Evolutionary conservation across 2,797 vertebrate genomes (phyloP).

Genomic region (Sebastes dallii): DNA sequence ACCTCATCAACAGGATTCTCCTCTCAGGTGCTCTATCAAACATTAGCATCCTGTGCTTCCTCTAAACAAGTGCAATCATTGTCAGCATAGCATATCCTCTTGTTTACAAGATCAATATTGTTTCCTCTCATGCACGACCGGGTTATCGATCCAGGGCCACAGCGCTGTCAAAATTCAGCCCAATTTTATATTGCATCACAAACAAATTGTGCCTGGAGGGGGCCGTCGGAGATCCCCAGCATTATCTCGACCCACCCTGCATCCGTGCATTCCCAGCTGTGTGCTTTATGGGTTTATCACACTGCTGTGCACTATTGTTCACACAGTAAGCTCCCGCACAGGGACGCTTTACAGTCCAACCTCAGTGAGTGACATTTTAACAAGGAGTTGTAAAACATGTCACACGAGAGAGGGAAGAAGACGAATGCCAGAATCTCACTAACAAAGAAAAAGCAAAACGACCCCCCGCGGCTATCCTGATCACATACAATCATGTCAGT

Average conservation of each 20-base stretch:
- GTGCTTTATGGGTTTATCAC: slow-evolving; percentile 68
- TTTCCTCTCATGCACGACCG: slow-evolving; percentile 31
- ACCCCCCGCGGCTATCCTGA: slow-evolving; percentile 57
- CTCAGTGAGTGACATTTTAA: slow-evolving; percentile 76
- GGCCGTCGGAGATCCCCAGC: slow-evolving; percentile 18
- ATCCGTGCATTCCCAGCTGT: slow-evolving; percentile 44
- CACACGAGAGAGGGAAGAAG: slow-evolving; percentile 43
- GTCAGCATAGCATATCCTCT: slow-evolving; percentile 20
- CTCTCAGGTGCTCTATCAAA: slow-evolving; percentile 20
- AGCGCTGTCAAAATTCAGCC: slow-evolving; percentile 50
- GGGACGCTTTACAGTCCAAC: slow-evolving; percentile 57
- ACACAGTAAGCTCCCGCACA: slow-evolving; percentile 43
- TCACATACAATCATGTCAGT: slow-evolving; percentile 79
- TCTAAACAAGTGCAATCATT: slow-evolving; percentile 44
- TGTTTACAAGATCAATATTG: slow-evolving; percentile 58
- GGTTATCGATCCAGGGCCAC: slow-evolving; percentile 57
- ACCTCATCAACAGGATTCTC: not conserved
- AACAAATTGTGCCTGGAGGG: slow-evolving; percentile 57
- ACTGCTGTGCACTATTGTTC: slow-evolving; percentile 57
- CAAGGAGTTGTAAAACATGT: slow-evolving; percentile 74
- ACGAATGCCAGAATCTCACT: slow-evolving; percentile 62
- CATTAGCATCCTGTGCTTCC: slow-evolving; percentile 12
- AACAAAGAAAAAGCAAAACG: slow-evolving; percentile 48
- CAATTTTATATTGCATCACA: slow-evolving; percentile 48
- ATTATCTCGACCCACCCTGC: slow-evolving; percentile 49